Conservation (phyloP, 2,888 invertebrate species). For the Lochmaea crataegi region DNA sequence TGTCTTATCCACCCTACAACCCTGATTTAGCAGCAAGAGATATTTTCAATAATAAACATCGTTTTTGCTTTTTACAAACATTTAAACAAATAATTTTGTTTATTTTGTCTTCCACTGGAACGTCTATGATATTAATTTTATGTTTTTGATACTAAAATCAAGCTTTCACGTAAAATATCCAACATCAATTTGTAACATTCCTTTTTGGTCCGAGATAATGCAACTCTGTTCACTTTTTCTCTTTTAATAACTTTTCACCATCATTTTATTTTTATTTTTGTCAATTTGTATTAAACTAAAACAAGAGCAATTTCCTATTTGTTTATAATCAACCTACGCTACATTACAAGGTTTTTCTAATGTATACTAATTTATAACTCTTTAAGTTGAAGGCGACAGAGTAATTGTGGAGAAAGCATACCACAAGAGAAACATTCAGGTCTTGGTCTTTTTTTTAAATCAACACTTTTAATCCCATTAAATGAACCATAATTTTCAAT, state of each 20-base stretch:
- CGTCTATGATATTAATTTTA: too few species aligned
- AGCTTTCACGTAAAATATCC: neutral
- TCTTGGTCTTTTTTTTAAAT: constrained; percentile 19
- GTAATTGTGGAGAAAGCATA: constrained; percentile 27
- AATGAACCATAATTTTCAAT: constrained; percentile 20
- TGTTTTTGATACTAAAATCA: too few species aligned
- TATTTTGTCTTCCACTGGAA: too few species aligned
- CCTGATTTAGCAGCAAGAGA: too few species aligned
- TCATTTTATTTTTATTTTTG: neutral
- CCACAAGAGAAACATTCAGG: constrained; percentile 21
- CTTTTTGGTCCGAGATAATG: neutral
- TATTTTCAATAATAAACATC: too few species aligned
- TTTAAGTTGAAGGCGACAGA: neutral
- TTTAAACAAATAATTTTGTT: too few species aligned
- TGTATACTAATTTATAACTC: constrained; percentile 7
- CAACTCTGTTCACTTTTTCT: neutral
- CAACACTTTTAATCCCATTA: constrained; percentile 22
- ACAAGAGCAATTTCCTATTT: constrained; percentile 1
- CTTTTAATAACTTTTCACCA: neutral
- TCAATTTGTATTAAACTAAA: neutral
- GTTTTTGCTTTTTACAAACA: too few species aligned
- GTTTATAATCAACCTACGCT: constrained; percentile 4
- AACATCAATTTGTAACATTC: neutral
- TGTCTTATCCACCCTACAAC: too few species aligned
- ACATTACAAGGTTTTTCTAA: neutral